A percentile compares a stretch with the other conserved stretches of the same genome.
Conservation (phyloP, 2,888 invertebrate genomes). For the Adelphocoris suturalis region DNA sequence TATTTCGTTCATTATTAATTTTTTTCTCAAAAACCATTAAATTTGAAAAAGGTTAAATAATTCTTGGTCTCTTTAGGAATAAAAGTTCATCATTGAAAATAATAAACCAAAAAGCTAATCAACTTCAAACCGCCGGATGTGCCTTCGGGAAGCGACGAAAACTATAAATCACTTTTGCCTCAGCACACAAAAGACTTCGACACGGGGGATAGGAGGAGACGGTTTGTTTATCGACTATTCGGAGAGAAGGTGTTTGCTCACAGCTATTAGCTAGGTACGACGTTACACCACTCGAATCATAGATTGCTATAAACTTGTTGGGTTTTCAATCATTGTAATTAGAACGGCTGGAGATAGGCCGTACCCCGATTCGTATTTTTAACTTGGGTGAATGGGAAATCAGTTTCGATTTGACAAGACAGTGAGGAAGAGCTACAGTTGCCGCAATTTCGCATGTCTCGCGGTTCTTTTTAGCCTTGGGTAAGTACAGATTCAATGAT, state of each 20-base stretch:
- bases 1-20: too few species aligned
- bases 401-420: too few species aligned
- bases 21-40: too few species aligned
- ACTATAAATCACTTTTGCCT: conserved; percentile 2
- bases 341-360: not conserved
- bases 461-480: too few species aligned
- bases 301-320: not conserved
- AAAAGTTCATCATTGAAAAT: too few species aligned
- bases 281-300: not conserved
- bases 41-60: too few species aligned
- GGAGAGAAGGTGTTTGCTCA: not conserved
- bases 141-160: not conserved
- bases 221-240: conserved; percentile 13
- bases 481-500: too few species aligned
- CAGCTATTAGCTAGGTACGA: not conserved
- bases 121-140: conserved; percentile 18
- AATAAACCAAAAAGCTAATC: not conserved
- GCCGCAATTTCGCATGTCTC: too few species aligned
- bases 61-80: too few species aligned
- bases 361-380: too few species aligned
- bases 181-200: conserved; percentile 26
- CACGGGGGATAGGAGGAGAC: not conserved
- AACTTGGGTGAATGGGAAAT: too few species aligned
- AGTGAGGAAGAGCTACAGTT: too few species aligned
- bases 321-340: not conserved